phyloP scores from a whole-genome alignment of 2,888 invertebrate species.

The Metallyticus violacea region DNA sequence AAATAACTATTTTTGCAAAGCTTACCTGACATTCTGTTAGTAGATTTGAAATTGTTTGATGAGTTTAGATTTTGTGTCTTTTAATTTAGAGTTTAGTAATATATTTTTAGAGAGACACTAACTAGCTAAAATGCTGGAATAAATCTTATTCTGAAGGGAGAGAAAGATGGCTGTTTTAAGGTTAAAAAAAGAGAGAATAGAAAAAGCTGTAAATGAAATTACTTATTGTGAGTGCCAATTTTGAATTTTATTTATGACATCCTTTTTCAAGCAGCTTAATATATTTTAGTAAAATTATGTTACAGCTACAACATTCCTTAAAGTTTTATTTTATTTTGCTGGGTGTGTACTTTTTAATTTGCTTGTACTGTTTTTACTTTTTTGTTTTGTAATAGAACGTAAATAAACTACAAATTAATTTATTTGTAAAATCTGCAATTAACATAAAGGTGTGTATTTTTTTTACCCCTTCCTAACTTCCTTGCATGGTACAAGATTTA shows the following conservation, averaged over 20 bases:
- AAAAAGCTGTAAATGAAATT: background rate
- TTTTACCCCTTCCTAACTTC: background rate
- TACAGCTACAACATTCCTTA: background rate
- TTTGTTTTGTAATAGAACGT: background rate
- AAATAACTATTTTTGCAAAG: background rate
- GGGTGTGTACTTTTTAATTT: background rate
- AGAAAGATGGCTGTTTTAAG: background rate
- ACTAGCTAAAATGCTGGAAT: background rate
- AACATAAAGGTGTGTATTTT: background rate
- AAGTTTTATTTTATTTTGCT: background rate
- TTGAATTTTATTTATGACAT: background rate
- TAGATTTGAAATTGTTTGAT: background rate
- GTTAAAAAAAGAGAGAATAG: background rate
- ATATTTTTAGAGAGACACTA: background rate
- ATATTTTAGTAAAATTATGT: background rate
- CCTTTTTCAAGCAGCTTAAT: background rate
- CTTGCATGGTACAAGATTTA: background rate
- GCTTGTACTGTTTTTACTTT: background rate
- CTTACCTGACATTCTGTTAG: background rate
- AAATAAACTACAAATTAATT: background rate
- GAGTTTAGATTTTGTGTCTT: background rate
- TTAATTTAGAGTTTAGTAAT: background rate
- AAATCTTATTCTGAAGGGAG: background rate
- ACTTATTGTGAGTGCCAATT: background rate
- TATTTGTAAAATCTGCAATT: background rate